Conservation (phyloP, 2,888 invertebrate species). For the Ennomos quercinarius region DNA sequence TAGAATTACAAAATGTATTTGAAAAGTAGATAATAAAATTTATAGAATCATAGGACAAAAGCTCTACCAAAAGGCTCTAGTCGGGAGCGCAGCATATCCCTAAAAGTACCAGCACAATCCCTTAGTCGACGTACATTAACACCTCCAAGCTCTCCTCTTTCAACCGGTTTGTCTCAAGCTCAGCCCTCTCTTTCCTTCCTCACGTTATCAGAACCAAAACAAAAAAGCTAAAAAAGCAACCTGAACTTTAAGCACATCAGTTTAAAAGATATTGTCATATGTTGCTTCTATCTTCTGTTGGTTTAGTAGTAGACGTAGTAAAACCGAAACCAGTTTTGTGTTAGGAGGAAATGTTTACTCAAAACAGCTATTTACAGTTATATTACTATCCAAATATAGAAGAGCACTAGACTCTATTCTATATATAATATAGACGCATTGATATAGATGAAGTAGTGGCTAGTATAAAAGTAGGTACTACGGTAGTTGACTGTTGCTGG, state of each 20-base stretch:
- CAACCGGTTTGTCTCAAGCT: constrained; percentile 56
- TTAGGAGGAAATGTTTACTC: constrained; percentile 72
- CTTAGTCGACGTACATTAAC: constrained; percentile 47
- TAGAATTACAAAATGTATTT: too few species aligned
- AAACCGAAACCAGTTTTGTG: constrained; percentile 72
- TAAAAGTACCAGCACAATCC: constrained; percentile 11
- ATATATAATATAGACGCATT: too few species aligned
- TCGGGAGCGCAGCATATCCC: not conserved
- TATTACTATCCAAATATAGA: constrained; percentile 60
- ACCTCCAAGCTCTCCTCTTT: constrained; percentile 31
- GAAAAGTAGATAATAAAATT: too few species aligned
- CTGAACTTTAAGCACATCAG: constrained; percentile 26
- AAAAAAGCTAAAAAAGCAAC: constrained; percentile 31
- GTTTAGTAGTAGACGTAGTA: constrained; percentile 80
- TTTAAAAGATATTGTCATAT: constrained; percentile 27
- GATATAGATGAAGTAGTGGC: constrained; percentile 9
- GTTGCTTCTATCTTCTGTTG: constrained; percentile 44
- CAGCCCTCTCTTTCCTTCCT: constrained; percentile 49
- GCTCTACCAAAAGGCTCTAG: too few species aligned
- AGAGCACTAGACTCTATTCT: constrained; percentile 37
- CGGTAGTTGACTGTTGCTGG: too few species aligned
- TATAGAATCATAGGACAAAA: too few species aligned
- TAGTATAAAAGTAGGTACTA: too few species aligned
- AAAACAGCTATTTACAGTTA: constrained; percentile 75
- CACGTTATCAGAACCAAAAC: constrained; percentile 28